A percentile compares a stretch with the other conserved stretches of the same genome.
Evolutionary conservation across 1,140 invertebrate genomes (phyloP).

Genomic region (Globodera ellingtonae): DNA sequence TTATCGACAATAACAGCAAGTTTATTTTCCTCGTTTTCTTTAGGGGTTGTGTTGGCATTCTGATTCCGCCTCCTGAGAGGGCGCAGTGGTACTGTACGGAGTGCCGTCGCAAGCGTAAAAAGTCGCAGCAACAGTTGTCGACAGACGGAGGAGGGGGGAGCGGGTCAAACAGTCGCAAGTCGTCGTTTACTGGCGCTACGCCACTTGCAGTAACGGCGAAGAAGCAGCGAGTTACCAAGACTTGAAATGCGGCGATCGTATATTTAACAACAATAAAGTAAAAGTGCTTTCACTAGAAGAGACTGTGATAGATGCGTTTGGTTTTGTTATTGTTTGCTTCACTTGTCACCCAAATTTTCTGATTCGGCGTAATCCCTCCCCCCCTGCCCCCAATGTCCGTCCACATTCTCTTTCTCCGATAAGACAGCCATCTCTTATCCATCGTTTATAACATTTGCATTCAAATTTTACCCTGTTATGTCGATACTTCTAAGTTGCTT

Average conservation of each 20-base stretch:
- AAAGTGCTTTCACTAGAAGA: not conserved
- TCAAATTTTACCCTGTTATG: too few species aligned
- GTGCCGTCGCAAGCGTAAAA: conserved; percentile 38
- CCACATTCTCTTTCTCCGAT: not conserved
- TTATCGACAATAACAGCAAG: not conserved
- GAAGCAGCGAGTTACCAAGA: not conserved
- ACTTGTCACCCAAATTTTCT: not conserved
- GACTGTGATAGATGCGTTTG: not conserved
- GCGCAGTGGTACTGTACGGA: conserved; percentile 43
- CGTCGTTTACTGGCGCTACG: not conserved
- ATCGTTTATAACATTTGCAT: too few species aligned
- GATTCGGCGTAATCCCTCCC: not conserved
- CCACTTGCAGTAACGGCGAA: not conserved
- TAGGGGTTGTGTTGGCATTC: conserved; percentile 47
- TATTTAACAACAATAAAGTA: not conserved
- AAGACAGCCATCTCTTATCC: not conserved
- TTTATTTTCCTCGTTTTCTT: not conserved
- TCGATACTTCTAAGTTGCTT: too few species aligned
- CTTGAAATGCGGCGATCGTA: not conserved
- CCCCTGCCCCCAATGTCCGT: not conserved
- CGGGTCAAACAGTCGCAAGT: conserved; percentile 20
- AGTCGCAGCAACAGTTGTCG: conserved; percentile 4
- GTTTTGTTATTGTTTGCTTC: not conserved
- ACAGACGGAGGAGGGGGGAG: conserved; percentile 4
- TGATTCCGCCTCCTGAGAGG: conserved; percentile 48